Percentiles rank a stretch among this genome's conserved stretches.
phyloP scores from a whole-genome alignment of 2,888 invertebrate species.

The Tenthredo distinguenda region DNA sequence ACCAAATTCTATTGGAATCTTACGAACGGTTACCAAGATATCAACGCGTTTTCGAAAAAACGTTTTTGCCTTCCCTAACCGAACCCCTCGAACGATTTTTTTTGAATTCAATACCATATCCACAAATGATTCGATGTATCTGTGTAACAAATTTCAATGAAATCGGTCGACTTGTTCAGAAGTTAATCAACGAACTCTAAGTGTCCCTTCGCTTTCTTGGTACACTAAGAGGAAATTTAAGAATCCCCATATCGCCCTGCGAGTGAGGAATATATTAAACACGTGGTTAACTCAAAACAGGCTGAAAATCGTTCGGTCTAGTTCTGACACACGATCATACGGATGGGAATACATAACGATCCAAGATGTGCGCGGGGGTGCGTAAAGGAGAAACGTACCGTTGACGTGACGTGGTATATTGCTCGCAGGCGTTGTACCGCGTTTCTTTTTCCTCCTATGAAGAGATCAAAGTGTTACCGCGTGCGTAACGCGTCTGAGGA shows the following conservation, averaged over 20 bases:
- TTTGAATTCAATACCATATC: neutral
- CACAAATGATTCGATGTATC: neutral
- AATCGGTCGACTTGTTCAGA: neutral
- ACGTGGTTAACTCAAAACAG: constrained; percentile 30
- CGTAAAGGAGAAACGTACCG: constrained; percentile 5
- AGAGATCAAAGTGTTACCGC: constrained; percentile 21
- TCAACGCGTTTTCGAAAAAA: neutral
- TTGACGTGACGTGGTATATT: constrained; percentile 31
- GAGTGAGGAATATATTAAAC: neutral
- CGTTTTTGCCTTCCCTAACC: neutral
- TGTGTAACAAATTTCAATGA: neutral
- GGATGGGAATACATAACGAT: constrained; percentile 8
- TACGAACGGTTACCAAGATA: neutral
- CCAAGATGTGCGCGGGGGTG: constrained; percentile 6
- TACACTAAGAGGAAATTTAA: neutral
- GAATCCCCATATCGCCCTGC: neutral
- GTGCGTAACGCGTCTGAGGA: constrained; percentile 8
- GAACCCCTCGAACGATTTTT: neutral
- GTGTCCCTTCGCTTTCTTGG: neutral
- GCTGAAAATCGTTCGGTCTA: neutral
- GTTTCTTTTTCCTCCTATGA: neutral
- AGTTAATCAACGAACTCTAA: neutral
- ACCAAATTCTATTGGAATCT: neutral
- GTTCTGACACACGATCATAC: constrained; percentile 7
- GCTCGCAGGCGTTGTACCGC: constrained; percentile 31